Conservation (phyloP, 2,888 invertebrate genomes). For the Phasia obesa region DNA sequence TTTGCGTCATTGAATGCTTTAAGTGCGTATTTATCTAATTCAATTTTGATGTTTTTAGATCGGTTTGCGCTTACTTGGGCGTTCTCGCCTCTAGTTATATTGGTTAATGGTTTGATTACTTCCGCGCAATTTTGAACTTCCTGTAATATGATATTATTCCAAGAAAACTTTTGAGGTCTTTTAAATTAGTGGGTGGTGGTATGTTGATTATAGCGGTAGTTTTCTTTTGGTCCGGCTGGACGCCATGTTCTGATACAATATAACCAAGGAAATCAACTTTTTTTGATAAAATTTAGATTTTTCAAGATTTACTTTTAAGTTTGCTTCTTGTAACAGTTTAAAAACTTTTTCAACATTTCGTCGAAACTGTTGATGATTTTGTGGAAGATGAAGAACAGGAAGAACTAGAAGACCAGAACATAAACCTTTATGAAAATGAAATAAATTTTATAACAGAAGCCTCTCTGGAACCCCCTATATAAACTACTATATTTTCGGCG, state of each 20-base stretch:
- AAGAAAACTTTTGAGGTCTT: slow-evolving; percentile 40
- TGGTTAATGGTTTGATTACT: slow-evolving; percentile 37
- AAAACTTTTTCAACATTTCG: slow-evolving; percentile 25
- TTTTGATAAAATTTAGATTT: slow-evolving; percentile 40
- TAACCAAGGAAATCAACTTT: slow-evolving; percentile 48
- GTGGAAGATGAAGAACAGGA: background rate
- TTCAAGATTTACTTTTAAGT: slow-evolving; percentile 44
- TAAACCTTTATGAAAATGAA: no score
- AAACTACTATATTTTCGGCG: no score
- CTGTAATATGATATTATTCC: slow-evolving; percentile 39
- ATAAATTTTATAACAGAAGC: slow-evolving; percentile 67
- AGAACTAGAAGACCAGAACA: background rate
- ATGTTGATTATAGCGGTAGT: background rate
- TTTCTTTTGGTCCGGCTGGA: background rate
- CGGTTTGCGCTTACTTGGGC: no score
- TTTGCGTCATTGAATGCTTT: no score
- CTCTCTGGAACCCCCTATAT: slow-evolving; percentile 63
- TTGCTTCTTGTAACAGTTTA: slow-evolving; percentile 28
- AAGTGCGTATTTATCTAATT: no score
- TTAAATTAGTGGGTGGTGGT: slow-evolving; percentile 17
- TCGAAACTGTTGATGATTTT: background rate
- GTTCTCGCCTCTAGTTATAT: background rate
- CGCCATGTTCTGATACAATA: slow-evolving; percentile 6
- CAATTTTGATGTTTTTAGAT: no score
- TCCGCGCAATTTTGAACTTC: slow-evolving; percentile 40